phyloP scores from a whole-genome alignment of 2,797 vertebrate genomes.

The Molossus molossus region DNA sequence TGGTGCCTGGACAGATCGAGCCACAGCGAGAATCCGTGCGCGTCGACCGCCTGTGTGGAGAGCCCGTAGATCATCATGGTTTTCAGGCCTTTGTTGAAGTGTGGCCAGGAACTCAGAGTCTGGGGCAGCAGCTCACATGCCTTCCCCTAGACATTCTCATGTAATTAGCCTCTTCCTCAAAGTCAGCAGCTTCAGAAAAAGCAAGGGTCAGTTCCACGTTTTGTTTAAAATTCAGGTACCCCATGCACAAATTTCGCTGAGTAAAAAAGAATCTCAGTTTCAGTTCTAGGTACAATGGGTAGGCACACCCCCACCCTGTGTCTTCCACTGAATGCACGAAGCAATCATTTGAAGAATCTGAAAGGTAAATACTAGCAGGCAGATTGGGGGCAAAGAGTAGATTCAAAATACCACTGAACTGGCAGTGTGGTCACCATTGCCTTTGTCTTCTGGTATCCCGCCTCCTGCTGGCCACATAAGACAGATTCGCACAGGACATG shows the following conservation, averaged over 20 bases:
- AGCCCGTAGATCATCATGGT: neutral
- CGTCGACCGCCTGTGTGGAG: neutral
- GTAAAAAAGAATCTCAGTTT: neutral
- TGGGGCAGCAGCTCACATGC: neutral
- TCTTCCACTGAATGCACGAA: neutral
- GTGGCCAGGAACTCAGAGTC: neutral
- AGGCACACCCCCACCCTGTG: neutral
- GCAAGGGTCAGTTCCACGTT: neutral
- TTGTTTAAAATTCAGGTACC: neutral
- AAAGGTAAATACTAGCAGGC: slow-evolving; percentile 42
- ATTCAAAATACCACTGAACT: neutral
- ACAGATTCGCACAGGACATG: neutral
- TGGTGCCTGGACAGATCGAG: neutral
- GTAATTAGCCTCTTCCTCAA: neutral
- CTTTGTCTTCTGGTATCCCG: neutral
- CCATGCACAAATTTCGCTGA: slow-evolving; percentile 24
- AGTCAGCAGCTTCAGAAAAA: slow-evolving; percentile 26
- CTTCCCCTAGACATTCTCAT: neutral
- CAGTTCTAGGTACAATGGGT: neutral
- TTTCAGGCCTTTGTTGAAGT: neutral
- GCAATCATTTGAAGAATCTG: slow-evolving; percentile 21
- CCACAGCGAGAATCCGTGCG: neutral
- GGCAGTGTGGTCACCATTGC: neutral
- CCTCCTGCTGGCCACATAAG: neutral
- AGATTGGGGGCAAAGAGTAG: neutral